Conservation (phyloP, 64 coral and sea anemone genomes). For the Montipora foliosa region DNA sequence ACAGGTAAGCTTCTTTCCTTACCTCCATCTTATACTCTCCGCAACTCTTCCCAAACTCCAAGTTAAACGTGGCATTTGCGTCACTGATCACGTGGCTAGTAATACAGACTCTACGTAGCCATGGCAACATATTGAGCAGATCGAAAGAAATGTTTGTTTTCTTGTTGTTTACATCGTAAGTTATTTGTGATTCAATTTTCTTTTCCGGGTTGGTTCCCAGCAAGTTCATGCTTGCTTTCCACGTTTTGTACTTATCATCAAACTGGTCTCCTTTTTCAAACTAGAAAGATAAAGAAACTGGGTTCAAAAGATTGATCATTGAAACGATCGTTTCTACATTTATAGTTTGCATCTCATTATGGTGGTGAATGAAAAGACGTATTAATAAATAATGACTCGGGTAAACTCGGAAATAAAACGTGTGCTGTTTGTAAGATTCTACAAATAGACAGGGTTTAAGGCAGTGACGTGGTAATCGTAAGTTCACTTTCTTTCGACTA, state of each 20-base stretch:
- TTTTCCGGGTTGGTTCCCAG: conserved; percentile 30
- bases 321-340: too few relatives aligned
- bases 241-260: conserved; percentile 1
- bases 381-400: too few relatives aligned
- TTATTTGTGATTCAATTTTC: conserved; percentile 7
- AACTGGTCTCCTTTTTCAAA: conserved; percentile 13
- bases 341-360: too few relatives aligned
- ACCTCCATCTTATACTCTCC: neutral
- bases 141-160: neutral
- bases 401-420: too few relatives aligned
- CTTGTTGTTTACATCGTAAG: conserved; percentile 2
- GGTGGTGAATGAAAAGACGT: too few relatives aligned
- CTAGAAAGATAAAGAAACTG: neutral
- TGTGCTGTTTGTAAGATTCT: too few relatives aligned
- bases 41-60: conserved; percentile 16
- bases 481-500: too few relatives aligned
- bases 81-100: conserved; percentile 15
- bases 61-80: neutral
- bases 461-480: too few relatives aligned
- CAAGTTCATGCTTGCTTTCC: conserved; percentile 22
- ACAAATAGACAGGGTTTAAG: too few relatives aligned
- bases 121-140: conserved; percentile 27
- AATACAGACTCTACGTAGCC: conserved; percentile 6
- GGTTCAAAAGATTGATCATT: too few relatives aligned
- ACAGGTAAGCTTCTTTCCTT: neutral